Conservation (phyloP, 2,113 vertebrate species). For the Petroica traversi region DNA sequence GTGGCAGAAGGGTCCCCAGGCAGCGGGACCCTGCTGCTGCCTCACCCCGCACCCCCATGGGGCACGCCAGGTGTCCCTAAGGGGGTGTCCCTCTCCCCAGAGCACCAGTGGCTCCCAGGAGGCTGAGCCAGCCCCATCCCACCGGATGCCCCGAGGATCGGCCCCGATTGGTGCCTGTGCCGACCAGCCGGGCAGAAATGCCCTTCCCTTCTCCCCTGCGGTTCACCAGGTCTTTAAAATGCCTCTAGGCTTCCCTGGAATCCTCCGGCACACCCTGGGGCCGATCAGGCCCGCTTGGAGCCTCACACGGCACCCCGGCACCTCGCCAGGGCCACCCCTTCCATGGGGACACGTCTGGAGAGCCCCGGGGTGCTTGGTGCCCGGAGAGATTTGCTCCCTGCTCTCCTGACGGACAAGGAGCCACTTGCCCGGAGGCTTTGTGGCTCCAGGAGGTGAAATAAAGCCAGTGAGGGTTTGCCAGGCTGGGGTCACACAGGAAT, state of each 20-base stretch:
- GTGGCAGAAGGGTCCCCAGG: not conserved
- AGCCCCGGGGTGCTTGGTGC: not conserved
- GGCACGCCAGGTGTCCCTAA: not conserved
- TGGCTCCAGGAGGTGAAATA: not conserved
- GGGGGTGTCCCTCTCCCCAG: not conserved
- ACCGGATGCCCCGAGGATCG: not conserved
- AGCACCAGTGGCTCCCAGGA: not conserved
- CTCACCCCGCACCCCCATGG: fast-evolving
- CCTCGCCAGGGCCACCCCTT: not conserved
- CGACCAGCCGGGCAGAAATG: not conserved
- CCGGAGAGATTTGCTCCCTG: not conserved
- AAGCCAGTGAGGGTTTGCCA: not conserved
- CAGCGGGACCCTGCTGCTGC: not conserved
- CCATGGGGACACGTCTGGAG: not conserved
- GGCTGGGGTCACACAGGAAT: not conserved
- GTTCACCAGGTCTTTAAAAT: not conserved
- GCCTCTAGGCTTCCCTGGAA: not conserved
- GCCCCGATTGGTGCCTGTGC: not conserved
- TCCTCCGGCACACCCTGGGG: not conserved
- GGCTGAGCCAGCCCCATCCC: not conserved
- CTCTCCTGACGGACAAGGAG: not conserved
- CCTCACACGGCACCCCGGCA: fast-evolving
- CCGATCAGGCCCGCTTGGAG: fast-evolving
- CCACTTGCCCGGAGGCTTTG: not conserved
- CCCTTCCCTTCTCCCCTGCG: fast-evolving